These are phyloP conservation scores for Gari tellinella DNA, from an alignment of 2,888 invertebrate genomes.

Conservation along the genomic window DNA sequence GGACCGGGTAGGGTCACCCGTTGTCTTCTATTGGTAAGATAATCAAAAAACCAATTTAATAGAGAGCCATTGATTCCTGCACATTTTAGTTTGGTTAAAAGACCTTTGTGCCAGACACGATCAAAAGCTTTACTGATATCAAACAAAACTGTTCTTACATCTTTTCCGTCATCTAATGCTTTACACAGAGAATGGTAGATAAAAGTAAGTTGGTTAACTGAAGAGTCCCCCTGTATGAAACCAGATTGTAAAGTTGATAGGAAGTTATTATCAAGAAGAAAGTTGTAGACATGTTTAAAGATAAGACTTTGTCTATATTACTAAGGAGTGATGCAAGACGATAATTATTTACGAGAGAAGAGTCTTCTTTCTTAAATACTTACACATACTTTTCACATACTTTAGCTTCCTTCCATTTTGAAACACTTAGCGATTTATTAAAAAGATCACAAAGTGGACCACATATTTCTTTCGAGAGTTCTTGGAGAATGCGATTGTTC, in stretches of 20 bases:
- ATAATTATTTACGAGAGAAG: too few relatives aligned
- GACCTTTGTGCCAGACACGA: slow-evolving; percentile 4
- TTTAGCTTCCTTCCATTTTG: too few relatives aligned
- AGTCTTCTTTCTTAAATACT: too few relatives aligned
- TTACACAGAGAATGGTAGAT: not conserved
- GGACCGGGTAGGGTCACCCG: not conserved
- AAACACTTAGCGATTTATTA: too few relatives aligned
- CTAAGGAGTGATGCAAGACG: too few relatives aligned
- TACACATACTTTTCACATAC: too few relatives aligned
- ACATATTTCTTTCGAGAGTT: too few relatives aligned
- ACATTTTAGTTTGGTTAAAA: slow-evolving; percentile 2
- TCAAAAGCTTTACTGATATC: slow-evolving; percentile 8
- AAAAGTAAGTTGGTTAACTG: slow-evolving; percentile 1
- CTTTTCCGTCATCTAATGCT: slow-evolving; percentile 1
- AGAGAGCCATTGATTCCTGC: not conserved
- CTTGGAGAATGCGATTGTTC: too few relatives aligned
- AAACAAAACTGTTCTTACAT: not conserved
- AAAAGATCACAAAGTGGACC: too few relatives aligned
- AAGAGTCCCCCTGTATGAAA: not conserved
- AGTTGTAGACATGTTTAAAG: too few relatives aligned
- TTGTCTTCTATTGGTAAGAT: not conserved
- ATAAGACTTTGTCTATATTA: too few relatives aligned
- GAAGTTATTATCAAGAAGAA: too few relatives aligned
- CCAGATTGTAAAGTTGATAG: not conserved
- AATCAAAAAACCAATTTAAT: not conserved